Base-by-base conservation (phyloP, 2,113 vertebrate genomes). In the Neogobius melanostomus region DNA sequence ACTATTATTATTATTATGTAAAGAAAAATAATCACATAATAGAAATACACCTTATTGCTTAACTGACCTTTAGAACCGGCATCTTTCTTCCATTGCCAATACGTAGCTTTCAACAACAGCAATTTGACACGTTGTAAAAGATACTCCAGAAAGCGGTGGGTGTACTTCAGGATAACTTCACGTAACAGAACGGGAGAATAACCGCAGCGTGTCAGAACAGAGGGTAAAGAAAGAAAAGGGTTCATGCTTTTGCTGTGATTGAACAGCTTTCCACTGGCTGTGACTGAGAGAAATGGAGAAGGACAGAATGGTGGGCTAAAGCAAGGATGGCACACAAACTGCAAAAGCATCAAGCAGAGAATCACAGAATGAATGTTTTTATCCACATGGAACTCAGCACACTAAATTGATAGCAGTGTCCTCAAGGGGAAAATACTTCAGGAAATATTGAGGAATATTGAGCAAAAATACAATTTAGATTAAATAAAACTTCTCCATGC, bases 51-150 rank as follows among this genome's bases (percentile, higher is more conserved):
- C 57, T 67, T 65, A 53, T 61, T 62, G 8, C 63, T 43, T 44
- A 56, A 14, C 69, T 50, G 63, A 8, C 51, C 14, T 62, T 64
- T 17, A 64, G 28, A 5, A 8, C 3, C 16, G 8, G 44, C 44
- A 7, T 49, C 44, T 54, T 6, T 59, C 66, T 11, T 15, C 10
- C 1, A 5, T 6, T 14, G 21, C 36, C 51, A 51, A 72, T 45
- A 77, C 64, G 64, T 46, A 56, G 42, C 53, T 76, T 75, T 72
- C 48, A 83, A 71, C 17, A 66, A 71, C 16, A 71, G 50, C 64
- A 70, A 74, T 87, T 84, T 89, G 79, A 71, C 76, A 75, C 76
- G 60, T 72, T 53, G 65, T 51, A 70, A 71, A 45, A 78, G 15
- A 77, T 57, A 45, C 42, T 11, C 28, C 49, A 45, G 65, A 71